Conservation (phyloP, 2,113 vertebrate genomes). For the Periophthalmus modestus region DNA sequence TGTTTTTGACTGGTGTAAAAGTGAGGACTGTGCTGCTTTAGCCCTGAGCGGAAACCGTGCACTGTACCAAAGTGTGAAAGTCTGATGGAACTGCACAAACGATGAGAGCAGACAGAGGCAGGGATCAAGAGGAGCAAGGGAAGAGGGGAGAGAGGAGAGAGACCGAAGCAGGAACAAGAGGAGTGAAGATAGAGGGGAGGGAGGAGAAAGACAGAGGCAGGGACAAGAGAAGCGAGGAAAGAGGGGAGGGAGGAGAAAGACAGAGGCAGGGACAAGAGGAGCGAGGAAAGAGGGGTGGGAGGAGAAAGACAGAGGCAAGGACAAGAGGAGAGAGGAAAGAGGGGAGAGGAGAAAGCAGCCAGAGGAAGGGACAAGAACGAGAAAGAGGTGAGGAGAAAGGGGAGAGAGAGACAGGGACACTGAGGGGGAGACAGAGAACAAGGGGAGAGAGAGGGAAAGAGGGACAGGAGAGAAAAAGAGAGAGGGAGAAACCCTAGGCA, state of each 20-base stretch:
- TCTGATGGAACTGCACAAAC: slow-evolving; percentile 3
- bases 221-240: too few relatives aligned
- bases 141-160: neutral
- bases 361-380: too few relatives aligned
- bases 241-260: too few relatives aligned
- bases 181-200: neutral
- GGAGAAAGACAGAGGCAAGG: too few relatives aligned
- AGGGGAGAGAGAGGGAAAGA: too few relatives aligned
- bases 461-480: too few relatives aligned
- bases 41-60: slow-evolving; percentile 27
- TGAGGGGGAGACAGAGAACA: too few relatives aligned
- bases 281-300: neutral
- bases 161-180: too few relatives aligned
- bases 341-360: neutral
- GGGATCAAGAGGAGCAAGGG: neutral
- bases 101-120: slow-evolving; percentile 32
- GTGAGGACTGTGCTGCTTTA: neutral
- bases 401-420: too few relatives aligned
- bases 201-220: too few relatives aligned
- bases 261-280: neutral
- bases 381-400: too few relatives aligned
- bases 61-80: slow-evolving; percentile 1
- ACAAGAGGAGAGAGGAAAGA: neutral
- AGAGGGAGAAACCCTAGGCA: too few relatives aligned
- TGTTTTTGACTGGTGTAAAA: slow-evolving; percentile 1